A percentile compares a stretch with the other conserved stretches of the same genome.
phyloP scores from a whole-genome alignment of 2,113 vertebrate species.

The Megalops atlanticus region DNA sequence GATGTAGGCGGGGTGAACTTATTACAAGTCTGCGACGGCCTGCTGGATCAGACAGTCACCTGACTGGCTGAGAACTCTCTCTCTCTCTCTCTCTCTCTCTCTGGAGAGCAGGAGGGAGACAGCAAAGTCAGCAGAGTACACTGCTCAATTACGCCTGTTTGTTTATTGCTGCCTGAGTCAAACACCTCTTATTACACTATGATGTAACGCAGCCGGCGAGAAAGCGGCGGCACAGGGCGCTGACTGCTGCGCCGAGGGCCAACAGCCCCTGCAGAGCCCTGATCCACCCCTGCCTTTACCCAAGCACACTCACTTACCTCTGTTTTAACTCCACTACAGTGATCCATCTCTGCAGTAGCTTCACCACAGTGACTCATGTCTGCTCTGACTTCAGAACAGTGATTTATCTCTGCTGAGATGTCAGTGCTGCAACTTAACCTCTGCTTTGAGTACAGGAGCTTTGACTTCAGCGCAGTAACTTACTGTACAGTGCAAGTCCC shows the following conservation, averaged over 20 bases:
- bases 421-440: background rate
- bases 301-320: background rate
- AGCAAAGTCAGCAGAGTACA: background rate
- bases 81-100: background rate
- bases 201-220: background rate
- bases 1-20: background rate
- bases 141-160: constrained; percentile 8
- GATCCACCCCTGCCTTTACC: too few species aligned
- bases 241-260: background rate
- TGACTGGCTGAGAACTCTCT: background rate
- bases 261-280: background rate
- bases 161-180: constrained; percentile 29
- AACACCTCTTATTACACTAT: constrained; percentile 1
- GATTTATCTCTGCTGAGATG: background rate
- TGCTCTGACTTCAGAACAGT: background rate
- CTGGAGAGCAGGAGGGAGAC: too few species aligned
- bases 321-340: background rate
- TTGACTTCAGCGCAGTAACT: background rate
- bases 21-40: background rate
- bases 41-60: background rate
- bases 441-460: too few species aligned
- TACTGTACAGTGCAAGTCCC: background rate
- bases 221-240: background rate
- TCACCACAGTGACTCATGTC: background rate
- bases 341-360: background rate